These are phyloP conservation scores for Microcebus lehilahytsara DNA, from an alignment of 2,113 vertebrate species.

Conservation along the genomic window DNA sequence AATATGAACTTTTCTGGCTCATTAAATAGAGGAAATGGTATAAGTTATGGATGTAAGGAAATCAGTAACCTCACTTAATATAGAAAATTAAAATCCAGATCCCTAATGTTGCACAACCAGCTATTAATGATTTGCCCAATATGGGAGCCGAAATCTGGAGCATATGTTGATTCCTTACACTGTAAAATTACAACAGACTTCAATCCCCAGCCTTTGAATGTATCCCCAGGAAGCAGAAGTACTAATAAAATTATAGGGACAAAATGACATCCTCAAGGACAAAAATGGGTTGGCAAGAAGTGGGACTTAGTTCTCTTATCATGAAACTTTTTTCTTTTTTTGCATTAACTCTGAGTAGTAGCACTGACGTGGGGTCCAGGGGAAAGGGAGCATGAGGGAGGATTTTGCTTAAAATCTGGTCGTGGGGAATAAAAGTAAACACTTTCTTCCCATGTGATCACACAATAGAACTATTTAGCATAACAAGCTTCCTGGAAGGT, in stretches of 20 bases:
- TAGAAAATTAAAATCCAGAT: neutral
- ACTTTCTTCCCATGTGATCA: neutral
- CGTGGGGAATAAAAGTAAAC: neutral
- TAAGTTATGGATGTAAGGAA: neutral
- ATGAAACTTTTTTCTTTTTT: neutral
- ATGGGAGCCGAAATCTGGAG: neutral
- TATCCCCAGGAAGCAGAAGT: neutral
- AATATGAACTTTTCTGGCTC: neutral
- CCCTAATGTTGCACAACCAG: neutral
- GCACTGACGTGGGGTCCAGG: accelerated
- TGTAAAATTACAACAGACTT: neutral
- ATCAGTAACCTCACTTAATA: neutral
- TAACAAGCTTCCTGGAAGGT: neutral
- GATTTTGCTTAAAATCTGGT: neutral
- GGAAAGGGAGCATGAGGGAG: neutral
- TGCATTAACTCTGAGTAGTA: neutral
- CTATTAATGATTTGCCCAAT: neutral
- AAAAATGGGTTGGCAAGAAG: neutral
- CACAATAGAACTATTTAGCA: neutral
- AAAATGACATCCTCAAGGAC: neutral
- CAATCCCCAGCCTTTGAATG: neutral
- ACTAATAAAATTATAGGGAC: neutral
- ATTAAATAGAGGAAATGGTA: neutral
- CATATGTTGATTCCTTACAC: neutral
- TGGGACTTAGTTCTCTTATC: neutral